phyloP scores from a whole-genome alignment of 2,888 invertebrate genomes.

The Noctua comes region DNA sequence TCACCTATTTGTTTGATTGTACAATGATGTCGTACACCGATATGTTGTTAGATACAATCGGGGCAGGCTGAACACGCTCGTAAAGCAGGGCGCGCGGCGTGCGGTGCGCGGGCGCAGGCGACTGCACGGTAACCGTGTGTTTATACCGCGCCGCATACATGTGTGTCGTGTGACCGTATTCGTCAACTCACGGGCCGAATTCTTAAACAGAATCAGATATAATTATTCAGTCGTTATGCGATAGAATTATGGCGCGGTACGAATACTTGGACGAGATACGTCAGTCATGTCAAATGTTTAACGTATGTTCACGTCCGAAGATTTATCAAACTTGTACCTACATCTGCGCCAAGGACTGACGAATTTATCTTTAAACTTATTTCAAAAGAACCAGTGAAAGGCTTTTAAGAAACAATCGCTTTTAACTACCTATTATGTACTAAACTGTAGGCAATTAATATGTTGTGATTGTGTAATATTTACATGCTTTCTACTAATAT shows the following conservation, averaged over 20 bases:
- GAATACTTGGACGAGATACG: constrained; percentile 64
- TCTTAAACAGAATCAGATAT: constrained; percentile 69
- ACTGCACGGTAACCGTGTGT: constrained; percentile 53
- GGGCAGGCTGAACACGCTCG: constrained; percentile 36
- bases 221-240: constrained; percentile 65
- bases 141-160: constrained; percentile 56
- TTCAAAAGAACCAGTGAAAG: constrained; percentile 53
- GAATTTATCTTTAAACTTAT: constrained; percentile 31
- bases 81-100: constrained; percentile 28
- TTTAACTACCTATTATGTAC: constrained; percentile 44
- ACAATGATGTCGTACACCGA: constrained; percentile 54
- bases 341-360: constrained; percentile 18
- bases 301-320: constrained; percentile 37
- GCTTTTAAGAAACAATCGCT: constrained; percentile 47
- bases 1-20: constrained; percentile 22
- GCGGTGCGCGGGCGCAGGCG: constrained; percentile 33
- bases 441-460: constrained; percentile 56
- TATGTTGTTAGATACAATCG: constrained; percentile 59
- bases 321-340: constrained; percentile 30
- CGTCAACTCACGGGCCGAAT: constrained; percentile 64
- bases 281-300: constrained; percentile 53
- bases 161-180: constrained; percentile 65
- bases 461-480: constrained; percentile 60
- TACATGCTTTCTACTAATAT: constrained; percentile 61
- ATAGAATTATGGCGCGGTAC: constrained; percentile 64